Conservation (phyloP, 2,797 vertebrate species). For the Spea hammondii region DNA sequence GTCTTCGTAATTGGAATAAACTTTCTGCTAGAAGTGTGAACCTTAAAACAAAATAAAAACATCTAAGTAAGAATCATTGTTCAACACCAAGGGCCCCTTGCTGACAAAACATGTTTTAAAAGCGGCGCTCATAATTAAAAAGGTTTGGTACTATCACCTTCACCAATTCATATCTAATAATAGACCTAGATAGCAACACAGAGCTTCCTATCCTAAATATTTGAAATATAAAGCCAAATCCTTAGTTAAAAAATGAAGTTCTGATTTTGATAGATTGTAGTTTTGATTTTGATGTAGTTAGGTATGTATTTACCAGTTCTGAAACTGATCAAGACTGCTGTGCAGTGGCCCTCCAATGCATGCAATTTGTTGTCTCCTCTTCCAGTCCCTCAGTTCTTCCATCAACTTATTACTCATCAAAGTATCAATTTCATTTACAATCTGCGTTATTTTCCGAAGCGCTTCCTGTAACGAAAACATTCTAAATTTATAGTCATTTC, state of each 20-base stretch:
- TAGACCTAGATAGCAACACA: too few relatives aligned
- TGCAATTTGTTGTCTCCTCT: conserved; percentile 86
- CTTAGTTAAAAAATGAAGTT: too few relatives aligned
- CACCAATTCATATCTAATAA: too few relatives aligned
- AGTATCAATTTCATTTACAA: conserved; percentile 84
- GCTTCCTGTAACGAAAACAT: conserved; percentile 73
- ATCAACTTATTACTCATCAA: conserved; percentile 80
- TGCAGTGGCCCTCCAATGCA: conserved; percentile 91
- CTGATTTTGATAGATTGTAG: too few relatives aligned
- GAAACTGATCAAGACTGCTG: conserved; percentile 88
- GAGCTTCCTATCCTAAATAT: too few relatives aligned
- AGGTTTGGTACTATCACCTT: too few relatives aligned
- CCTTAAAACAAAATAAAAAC: conserved; percentile 64
- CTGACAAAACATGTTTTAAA: too few relatives aligned
- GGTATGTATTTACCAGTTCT: conserved; percentile 81
- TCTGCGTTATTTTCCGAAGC: conserved; percentile 83
- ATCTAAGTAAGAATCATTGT: background rate
- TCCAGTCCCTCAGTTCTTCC: conserved; percentile 91
- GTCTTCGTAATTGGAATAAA: conserved; percentile 90
- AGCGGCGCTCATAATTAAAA: too few relatives aligned
- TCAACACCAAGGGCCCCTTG: too few relatives aligned
- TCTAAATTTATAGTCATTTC: background rate
- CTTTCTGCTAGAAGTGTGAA: conserved; percentile 89
- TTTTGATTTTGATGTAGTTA: too few relatives aligned
- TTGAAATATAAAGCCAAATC: too few relatives aligned